These are phyloP conservation scores for Cephus sareptanus DNA, from an alignment of 2,888 invertebrate species.

Conservation along the genomic window DNA sequence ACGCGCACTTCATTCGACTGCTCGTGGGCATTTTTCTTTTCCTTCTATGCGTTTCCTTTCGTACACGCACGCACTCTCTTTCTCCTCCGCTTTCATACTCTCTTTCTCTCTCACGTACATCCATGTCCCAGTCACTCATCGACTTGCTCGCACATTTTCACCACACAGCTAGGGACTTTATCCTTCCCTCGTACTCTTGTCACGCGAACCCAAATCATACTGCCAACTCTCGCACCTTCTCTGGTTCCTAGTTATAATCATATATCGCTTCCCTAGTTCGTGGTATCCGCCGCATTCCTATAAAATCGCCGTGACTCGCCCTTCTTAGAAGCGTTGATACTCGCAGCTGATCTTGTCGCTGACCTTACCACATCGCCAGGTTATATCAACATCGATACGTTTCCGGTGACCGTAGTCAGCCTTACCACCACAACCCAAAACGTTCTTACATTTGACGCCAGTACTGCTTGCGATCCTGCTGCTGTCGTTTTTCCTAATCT, in stretches of 20 bases:
- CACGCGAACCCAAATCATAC: not conserved
- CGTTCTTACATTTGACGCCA: slow-evolving; percentile 22
- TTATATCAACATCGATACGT: slow-evolving; percentile 39
- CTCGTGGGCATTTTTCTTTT: slow-evolving; percentile 2
- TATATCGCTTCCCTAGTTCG: not conserved
- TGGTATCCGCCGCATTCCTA: slow-evolving; percentile 9
- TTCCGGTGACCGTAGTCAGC: slow-evolving; percentile 34
- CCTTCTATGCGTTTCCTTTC: slow-evolving; percentile 2
- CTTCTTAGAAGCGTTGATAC: slow-evolving; percentile 50
- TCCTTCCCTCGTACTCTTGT: not conserved
- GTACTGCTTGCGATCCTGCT: slow-evolving; percentile 7
- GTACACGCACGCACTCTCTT: not conserved
- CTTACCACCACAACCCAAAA: slow-evolving; percentile 43
- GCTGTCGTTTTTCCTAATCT: slow-evolving; percentile 13
- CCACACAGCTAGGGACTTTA: too few species aligned
- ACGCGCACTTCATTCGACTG: not conserved
- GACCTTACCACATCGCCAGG: slow-evolving; percentile 46
- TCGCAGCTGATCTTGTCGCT: slow-evolving; percentile 49
- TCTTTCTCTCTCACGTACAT: not conserved
- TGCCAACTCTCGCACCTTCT: slow-evolving; percentile 7
- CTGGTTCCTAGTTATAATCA: not conserved
- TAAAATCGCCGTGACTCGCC: slow-evolving; percentile 1
- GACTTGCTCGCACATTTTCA: too few species aligned
- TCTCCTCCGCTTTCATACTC: not conserved
- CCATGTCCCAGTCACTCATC: not conserved